Percentiles rank a stretch among this genome's conserved stretches.
Evolutionary conservation across 1,140 invertebrate species (phyloP).

Genomic region (Tenebrio molitor): DNA sequence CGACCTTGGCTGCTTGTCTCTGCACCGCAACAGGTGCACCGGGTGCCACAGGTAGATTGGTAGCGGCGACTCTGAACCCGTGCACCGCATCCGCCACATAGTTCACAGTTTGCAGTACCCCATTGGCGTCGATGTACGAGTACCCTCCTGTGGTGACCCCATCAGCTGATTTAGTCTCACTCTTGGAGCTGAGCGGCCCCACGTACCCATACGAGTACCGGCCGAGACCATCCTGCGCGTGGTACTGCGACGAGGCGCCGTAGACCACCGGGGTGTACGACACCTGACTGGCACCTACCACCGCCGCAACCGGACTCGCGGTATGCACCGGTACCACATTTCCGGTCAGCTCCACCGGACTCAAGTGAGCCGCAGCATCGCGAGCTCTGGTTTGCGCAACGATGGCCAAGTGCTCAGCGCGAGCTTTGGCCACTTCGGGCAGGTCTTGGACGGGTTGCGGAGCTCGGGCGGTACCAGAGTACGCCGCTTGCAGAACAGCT

Average conservation of each 20-base stretch:
- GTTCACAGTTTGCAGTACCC: conserved; percentile 74
- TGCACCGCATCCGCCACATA: conserved; percentile 77
- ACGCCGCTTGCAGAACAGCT: conserved; percentile 56
- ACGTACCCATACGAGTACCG: conserved; percentile 77
- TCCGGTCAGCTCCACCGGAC: conserved; percentile 48
- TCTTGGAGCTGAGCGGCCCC: conserved; percentile 76
- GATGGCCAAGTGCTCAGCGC: conserved; percentile 61
- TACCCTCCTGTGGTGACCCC: conserved; percentile 78
- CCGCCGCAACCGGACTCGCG: conserved; percentile 16
- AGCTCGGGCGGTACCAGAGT: neutral
- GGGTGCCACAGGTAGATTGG: conserved; percentile 72
- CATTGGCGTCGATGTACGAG: conserved; percentile 79
- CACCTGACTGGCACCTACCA: conserved; percentile 21
- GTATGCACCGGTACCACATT: conserved; percentile 55
- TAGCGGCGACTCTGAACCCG: conserved; percentile 76
- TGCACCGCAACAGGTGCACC: neutral
- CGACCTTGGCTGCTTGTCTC: conserved; percentile 5
- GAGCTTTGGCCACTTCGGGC: conserved; percentile 61
- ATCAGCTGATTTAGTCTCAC: conserved; percentile 74
- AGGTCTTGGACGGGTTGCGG: conserved; percentile 61
- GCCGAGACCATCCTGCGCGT: conserved; percentile 75
- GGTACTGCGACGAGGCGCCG: conserved; percentile 63
- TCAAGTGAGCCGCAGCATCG: conserved; percentile 53
- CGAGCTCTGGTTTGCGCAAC: conserved; percentile 55
- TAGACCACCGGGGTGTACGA: conserved; percentile 53